Evolutionary conservation across 1,140 invertebrate species (phyloP).

Genomic region (Heliothis subflexa): DNA sequence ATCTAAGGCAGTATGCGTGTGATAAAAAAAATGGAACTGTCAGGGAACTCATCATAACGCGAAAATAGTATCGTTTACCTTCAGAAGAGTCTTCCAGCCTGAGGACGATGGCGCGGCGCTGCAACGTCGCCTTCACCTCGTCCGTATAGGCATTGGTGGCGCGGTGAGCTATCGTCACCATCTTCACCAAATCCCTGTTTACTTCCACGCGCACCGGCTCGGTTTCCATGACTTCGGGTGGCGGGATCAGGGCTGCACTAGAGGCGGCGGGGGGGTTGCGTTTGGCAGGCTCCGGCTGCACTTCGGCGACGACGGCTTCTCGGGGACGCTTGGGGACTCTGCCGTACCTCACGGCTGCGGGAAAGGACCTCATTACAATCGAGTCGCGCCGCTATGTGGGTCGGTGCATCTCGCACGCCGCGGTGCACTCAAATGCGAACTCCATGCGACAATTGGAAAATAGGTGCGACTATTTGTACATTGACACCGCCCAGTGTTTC

Average conservation of each 20-base stretch:
- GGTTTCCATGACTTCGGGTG: constrained; percentile 74
- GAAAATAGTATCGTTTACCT: constrained; percentile 65
- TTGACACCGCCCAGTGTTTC: constrained; percentile 32
- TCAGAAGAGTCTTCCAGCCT: constrained; percentile 69
- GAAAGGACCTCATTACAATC: background rate
- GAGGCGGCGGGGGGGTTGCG: background rate
- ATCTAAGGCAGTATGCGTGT: too few species aligned
- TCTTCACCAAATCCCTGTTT: constrained; percentile 93
- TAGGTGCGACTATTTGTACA: constrained; percentile 40
- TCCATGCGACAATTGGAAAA: constrained; percentile 41
- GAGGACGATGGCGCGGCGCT: constrained; percentile 77
- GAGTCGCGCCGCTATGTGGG: background rate
- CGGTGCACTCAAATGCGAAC: constrained; percentile 29
- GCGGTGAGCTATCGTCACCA: constrained; percentile 96
- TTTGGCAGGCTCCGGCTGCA: constrained; percentile 43
- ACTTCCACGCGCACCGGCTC: constrained; percentile 73
- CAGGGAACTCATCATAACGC: background rate
- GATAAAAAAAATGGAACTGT: background rate
- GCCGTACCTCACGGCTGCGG: constrained; percentile 97
- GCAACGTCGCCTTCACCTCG: constrained; percentile 92
- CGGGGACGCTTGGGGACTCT: constrained; percentile 97
- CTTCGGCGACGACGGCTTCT: constrained; percentile 82
- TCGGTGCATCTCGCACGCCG: constrained; percentile 2
- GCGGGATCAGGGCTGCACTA: background rate
- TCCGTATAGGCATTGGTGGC: constrained; percentile 96